phyloP scores from a whole-genome alignment of 1,140 invertebrate genomes.

The Wiebesia pumilae region DNA sequence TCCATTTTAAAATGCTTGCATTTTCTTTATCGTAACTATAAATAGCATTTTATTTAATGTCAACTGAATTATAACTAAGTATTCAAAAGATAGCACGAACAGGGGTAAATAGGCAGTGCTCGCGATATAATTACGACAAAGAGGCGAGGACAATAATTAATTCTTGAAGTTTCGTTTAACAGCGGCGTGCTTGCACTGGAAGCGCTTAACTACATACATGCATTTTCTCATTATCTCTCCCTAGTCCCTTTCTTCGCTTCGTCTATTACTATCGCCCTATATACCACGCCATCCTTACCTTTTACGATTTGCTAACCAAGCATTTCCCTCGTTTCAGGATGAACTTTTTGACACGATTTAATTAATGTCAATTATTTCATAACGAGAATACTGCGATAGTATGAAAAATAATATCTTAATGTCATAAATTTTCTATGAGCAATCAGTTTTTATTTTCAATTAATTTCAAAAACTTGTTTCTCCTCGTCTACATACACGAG shows the following conservation, averaged over 20 bases:
- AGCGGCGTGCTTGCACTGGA: constrained; percentile 55
- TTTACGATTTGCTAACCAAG: background rate
- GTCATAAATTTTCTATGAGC: background rate
- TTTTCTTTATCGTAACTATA: background rate
- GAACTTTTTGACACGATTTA: background rate
- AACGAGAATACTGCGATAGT: background rate
- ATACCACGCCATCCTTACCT: background rate
- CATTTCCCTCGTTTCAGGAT: background rate
- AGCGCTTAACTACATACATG: constrained; percentile 49
- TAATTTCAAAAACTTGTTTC: background rate
- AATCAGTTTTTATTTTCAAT: background rate
- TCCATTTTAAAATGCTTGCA: background rate
- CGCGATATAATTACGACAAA: constrained; percentile 58
- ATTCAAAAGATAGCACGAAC: background rate
- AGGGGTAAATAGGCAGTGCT: constrained; percentile 28
- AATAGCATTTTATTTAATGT: background rate
- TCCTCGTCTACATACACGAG: no score
- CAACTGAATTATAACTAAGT: background rate
- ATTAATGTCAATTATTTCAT: background rate
- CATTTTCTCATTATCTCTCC: constrained; percentile 41
- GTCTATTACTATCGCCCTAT: background rate
- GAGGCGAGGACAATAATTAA: constrained; percentile 61
- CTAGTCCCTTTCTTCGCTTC: constrained; percentile 14
- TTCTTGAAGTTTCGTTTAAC: constrained; percentile 61
- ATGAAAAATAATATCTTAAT: background rate